These are phyloP conservation scores for Eufriesea mexicana DNA, from an alignment of 1,140 invertebrate genomes.

Conservation along the genomic window DNA sequence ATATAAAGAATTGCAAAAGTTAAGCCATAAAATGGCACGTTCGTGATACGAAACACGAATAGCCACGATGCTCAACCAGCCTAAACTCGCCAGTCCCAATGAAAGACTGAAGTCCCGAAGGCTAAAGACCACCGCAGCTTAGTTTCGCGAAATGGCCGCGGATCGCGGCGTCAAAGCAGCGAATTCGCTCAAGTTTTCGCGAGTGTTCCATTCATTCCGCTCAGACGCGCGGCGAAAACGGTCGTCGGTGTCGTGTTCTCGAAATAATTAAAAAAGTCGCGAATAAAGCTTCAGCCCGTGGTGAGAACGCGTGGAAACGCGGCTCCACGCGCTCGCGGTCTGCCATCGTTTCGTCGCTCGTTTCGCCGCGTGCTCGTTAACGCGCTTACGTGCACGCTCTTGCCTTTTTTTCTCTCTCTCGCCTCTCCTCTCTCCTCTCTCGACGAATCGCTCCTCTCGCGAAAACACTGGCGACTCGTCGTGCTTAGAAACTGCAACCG, in stretches of 20 bases:
- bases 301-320: slow-evolving; percentile 14
- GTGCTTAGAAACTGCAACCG: slow-evolving; percentile 51
- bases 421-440: neutral
- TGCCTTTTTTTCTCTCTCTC: slow-evolving; percentile 3
- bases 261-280: slow-evolving; percentile 41
- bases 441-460: neutral
- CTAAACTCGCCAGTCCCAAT: too few relatives aligned
- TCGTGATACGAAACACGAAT: too few relatives aligned
- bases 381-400: slow-evolving; percentile 5
- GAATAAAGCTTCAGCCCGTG: neutral
- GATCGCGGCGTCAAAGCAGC: neutral
- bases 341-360: neutral
- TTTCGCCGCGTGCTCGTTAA: slow-evolving; percentile 51
- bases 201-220: slow-evolving; percentile 36
- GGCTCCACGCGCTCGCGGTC: neutral
- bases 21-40: too few relatives aligned
- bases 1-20: too few relatives aligned
- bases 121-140: neutral
- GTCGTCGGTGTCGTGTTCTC: neutral
- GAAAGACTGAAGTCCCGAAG: too few relatives aligned
- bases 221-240: slow-evolving; percentile 24
- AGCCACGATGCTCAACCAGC: too few relatives aligned
- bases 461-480: slow-evolving; percentile 34
- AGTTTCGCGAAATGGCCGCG: neutral
- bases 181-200: slow-evolving; percentile 10